A percentile compares a stretch with the other conserved stretches of the same genome.
These are phyloP conservation scores for Drosophila kepulauana DNA, from an alignment of 1,140 invertebrate species.

Conservation along the genomic window DNA sequence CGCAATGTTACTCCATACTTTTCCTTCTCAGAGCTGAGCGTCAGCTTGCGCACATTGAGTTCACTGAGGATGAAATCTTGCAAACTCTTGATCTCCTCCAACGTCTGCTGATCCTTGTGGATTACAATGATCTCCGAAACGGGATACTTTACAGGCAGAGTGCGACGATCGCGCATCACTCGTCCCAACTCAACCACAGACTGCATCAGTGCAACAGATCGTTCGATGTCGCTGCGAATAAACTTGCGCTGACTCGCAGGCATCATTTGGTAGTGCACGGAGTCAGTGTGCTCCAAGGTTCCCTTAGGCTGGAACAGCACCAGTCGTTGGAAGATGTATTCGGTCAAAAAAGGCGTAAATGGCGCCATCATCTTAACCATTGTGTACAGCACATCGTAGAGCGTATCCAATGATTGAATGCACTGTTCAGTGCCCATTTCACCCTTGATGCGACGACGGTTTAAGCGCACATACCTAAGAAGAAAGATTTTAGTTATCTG, in stretches of 20 bases:
- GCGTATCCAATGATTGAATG: constrained; percentile 92
- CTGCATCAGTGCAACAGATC: constrained; percentile 96
- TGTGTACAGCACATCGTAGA: constrained; percentile 94
- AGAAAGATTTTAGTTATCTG: no score
- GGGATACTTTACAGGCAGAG: constrained; percentile 98
- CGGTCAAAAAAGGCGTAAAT: constrained; percentile 98
- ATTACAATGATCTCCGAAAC: constrained; percentile 98
- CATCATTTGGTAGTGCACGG: constrained; percentile 96
- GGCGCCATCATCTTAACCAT: constrained; percentile 98
- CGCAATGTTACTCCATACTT: constrained; percentile 96
- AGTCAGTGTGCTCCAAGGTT: constrained; percentile 80
- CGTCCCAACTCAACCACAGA: constrained; percentile 97
- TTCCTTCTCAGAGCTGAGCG: constrained; percentile 95
- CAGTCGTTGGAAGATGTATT: constrained; percentile 97
- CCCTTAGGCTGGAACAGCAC: constrained; percentile 77
- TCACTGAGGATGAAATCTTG: constrained; percentile 96
- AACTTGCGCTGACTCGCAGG: constrained; percentile 90
- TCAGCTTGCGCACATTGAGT: constrained; percentile 96
- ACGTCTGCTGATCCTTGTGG: constrained; percentile 91
- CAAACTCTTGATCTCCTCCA: constrained; percentile 93
- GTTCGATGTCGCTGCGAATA: constrained; percentile 95
- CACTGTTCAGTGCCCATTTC: constrained; percentile 93
- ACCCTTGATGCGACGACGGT: constrained; percentile 96
- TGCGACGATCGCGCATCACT: constrained; percentile 96
- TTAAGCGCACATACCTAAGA: constrained; percentile 95